A percentile compares a stretch with the other conserved stretches of the same genome.
These are phyloP conservation scores for Lycophotia porphyrea DNA, from an alignment of 2,888 invertebrate genomes.

Conservation along the genomic window DNA sequence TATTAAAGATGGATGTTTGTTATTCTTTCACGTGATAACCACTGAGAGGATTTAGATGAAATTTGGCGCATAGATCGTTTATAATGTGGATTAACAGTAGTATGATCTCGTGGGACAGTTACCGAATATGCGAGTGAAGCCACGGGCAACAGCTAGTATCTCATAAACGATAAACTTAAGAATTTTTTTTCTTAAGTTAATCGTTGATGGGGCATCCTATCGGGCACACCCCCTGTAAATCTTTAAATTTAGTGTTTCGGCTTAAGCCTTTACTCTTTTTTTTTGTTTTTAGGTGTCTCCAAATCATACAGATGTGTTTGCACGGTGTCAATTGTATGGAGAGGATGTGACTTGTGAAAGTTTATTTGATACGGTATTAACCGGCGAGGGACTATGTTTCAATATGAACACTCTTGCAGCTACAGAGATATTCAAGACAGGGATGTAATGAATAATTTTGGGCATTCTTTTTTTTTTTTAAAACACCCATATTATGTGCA, in stretches of 20 bases:
- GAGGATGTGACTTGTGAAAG: rapidly evolving
- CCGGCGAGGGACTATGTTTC: constrained; percentile 74
- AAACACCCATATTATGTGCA: background rate
- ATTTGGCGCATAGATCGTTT: no score
- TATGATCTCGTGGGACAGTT: no score
- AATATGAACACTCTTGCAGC: constrained; percentile 73
- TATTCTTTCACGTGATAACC: no score
- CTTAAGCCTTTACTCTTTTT: background rate
- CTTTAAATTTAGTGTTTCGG: background rate
- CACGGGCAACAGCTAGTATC: no score
- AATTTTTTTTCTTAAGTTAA: no score
- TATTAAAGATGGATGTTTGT: no score
- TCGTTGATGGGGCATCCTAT: no score
- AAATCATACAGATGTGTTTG: constrained; percentile 17
- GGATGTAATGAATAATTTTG: constrained; percentile 44
- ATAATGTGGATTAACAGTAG: no score
- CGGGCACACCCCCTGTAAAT: no score
- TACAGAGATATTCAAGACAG: constrained; percentile 69
- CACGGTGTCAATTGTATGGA: background rate
- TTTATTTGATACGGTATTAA: constrained; percentile 67
- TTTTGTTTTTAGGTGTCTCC: constrained; percentile 48
- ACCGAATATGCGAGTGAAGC: no score
- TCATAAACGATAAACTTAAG: no score
- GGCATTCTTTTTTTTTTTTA: background rate
- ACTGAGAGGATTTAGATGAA: no score